Conservation (phyloP, 2,113 vertebrate genomes). For the Cardinalis cardinalis region DNA sequence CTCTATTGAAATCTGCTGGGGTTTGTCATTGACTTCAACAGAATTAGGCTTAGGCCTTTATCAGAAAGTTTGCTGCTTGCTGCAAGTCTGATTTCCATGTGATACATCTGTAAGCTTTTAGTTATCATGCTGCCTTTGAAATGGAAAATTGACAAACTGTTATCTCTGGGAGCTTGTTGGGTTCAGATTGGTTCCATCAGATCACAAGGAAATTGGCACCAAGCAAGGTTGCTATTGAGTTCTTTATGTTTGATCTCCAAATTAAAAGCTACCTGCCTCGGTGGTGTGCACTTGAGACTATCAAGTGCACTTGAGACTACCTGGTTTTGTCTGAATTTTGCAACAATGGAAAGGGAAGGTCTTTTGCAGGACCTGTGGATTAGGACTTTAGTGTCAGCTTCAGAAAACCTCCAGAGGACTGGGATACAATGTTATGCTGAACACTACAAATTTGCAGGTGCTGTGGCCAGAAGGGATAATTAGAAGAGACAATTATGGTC, state of each 20-base stretch:
- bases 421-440: background rate
- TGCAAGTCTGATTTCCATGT: conserved; percentile 38
- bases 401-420: background rate
- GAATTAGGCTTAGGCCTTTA: conserved; percentile 11
- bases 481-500: background rate
- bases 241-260: background rate
- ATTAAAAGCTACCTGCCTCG: background rate
- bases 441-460: background rate
- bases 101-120: conserved; percentile 24
- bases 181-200: background rate
- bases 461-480: background rate
- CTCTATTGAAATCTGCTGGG: background rate
- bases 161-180: conserved; percentile 27
- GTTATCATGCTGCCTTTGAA: conserved; percentile 35
- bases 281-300: background rate
- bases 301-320: background rate
- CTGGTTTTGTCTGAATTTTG: background rate
- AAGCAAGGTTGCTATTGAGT: background rate
- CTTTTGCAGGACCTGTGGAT: background rate
- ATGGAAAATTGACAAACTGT: conserved; percentile 40
- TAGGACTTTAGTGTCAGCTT: background rate
- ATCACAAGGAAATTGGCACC: conserved; percentile 22
- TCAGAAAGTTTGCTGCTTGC: conserved; percentile 25
- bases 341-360: background rate
- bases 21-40: conserved; percentile 9